Percentiles rank a stretch among this genome's conserved stretches.
phyloP scores from a whole-genome alignment of 2,797 vertebrate species.

The Diplodus sargus region DNA sequence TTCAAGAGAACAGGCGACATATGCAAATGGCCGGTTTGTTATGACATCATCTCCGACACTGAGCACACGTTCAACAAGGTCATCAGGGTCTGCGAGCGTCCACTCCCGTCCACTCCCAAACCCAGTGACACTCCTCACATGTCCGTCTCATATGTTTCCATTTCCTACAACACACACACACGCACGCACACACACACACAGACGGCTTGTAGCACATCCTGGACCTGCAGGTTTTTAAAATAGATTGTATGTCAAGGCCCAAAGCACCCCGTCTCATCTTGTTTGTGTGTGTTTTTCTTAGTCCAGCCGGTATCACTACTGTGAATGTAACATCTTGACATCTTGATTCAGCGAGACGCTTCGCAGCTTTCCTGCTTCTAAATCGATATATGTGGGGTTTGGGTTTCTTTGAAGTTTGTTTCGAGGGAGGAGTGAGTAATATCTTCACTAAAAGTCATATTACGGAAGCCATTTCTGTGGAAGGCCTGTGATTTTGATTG shows the following conservation, averaged over 20 bases:
- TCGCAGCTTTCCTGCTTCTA: slow-evolving; percentile 62
- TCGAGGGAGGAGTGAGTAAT: slow-evolving; percentile 53
- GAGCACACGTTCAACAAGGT: slow-evolving; percentile 47
- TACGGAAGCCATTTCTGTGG: slow-evolving; percentile 62
- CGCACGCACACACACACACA: slow-evolving; percentile 33
- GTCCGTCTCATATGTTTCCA: slow-evolving; percentile 25
- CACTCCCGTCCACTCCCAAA: slow-evolving; percentile 5
- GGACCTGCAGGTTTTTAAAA: slow-evolving; percentile 65
- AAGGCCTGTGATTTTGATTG: slow-evolving; percentile 55
- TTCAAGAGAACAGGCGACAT: slow-evolving; percentile 57
- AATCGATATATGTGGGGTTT: slow-evolving; percentile 69
- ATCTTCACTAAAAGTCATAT: slow-evolving; percentile 53
- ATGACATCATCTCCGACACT: slow-evolving; percentile 43
- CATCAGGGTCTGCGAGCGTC: slow-evolving; percentile 59
- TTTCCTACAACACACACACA: slow-evolving; percentile 18
- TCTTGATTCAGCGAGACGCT: slow-evolving; percentile 73
- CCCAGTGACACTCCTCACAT: slow-evolving; percentile 15
- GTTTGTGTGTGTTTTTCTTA: slow-evolving; percentile 41
- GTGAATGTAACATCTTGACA: slow-evolving; percentile 78
- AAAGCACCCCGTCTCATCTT: slow-evolving; percentile 39
- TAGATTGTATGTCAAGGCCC: slow-evolving; percentile 68
- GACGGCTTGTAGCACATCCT: slow-evolving; percentile 66
- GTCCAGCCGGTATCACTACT: slow-evolving; percentile 66
- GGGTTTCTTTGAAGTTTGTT: slow-evolving; percentile 53
- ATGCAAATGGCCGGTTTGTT: slow-evolving; percentile 72